phyloP scores from a whole-genome alignment of 2,113 vertebrate genomes.

The Mus musculus region GRCm39 chr9:50922501-50923000 shows the following conservation, averaged over 20 bases:
- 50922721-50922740: neutral
- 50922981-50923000: constrained; percentile 11
- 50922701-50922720: neutral
- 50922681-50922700: neutral
- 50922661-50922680: neutral
- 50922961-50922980: constrained; percentile 18
- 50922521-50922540: constrained; percentile 17
- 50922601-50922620: neutral
- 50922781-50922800: constrained; percentile 9
- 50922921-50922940: constrained; percentile 14
- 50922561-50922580: neutral
- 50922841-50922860: neutral
- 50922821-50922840: constrained; percentile 19
- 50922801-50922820: neutral
- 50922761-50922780: constrained; percentile 43
- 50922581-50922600: neutral
- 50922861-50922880: constrained; percentile 33
- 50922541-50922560: neutral
- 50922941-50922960: constrained; percentile 34
- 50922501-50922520: constrained; percentile 17
- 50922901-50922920: constrained; percentile 2
- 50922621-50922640: neutral
- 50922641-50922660: neutral
- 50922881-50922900: constrained; percentile 16
- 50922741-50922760: neutral